A percentile compares a stretch with the other conserved stretches of the same genome.
phyloP scores from a whole-genome alignment of 2,888 invertebrate genomes.

The Cheilosia variabilis region DNA sequence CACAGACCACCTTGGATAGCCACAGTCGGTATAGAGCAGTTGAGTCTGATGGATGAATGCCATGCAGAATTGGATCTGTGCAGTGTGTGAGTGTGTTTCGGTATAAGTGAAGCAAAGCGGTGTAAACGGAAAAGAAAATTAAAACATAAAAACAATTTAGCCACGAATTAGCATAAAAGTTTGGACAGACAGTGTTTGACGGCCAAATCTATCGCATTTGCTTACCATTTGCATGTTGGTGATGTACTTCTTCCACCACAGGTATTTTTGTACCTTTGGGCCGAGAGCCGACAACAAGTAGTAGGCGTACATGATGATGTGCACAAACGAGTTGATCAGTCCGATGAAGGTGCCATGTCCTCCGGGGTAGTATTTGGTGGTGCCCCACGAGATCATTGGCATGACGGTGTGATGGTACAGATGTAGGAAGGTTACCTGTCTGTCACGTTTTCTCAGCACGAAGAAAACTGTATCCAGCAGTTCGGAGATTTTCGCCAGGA shows the following conservation, averaged over 20 bases:
- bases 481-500: constrained; percentile 94
- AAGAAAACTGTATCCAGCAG: constrained; percentile 97
- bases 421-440: constrained; percentile 95
- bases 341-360: constrained; percentile 95
- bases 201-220: constrained; percentile 16
- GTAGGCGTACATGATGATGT: constrained; percentile 97
- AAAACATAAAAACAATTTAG: constrained; percentile 56
- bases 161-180: constrained; percentile 20
- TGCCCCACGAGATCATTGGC: constrained; percentile 97
- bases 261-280: constrained; percentile 92
- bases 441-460: constrained; percentile 94
- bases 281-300: constrained; percentile 95
- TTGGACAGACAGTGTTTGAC: constrained; percentile 2
- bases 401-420: constrained; percentile 97
- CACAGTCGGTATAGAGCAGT: constrained; percentile 93
- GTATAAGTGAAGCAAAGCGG: constrained; percentile 42
- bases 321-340: constrained; percentile 95
- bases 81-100: constrained; percentile 14
- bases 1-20: constrained; percentile 93
- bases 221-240: constrained; percentile 95
- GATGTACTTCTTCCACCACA: constrained; percentile 97
- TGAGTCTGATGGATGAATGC: constrained; percentile 94
- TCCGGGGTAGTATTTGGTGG: constrained; percentile 93
- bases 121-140: constrained; percentile 18
- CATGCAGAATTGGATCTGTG: constrained; percentile 94